phyloP scores from a whole-genome alignment of 1,140 invertebrate species.

The Papilio helenus region DNA sequence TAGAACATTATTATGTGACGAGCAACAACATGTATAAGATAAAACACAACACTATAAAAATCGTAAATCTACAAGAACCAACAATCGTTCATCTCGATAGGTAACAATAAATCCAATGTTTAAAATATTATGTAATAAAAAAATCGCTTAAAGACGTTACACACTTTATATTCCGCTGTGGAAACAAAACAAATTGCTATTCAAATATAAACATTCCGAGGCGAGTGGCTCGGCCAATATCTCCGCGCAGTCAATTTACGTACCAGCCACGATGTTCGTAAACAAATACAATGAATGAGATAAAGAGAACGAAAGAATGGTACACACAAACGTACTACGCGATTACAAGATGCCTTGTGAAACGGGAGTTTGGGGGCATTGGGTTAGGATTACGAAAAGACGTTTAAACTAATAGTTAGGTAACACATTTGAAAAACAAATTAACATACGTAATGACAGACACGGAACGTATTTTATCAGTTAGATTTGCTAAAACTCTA shows the following conservation, averaged over 20 bases:
- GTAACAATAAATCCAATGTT: not conserved
- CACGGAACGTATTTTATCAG: not conserved
- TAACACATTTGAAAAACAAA: not conserved
- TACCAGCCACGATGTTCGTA: slow-evolving; percentile 16
- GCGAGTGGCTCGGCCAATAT: slow-evolving; percentile 23
- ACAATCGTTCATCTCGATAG: not conserved
- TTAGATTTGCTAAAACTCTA: not conserved
- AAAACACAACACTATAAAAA: slow-evolving; percentile 3
- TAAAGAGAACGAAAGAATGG: not conserved
- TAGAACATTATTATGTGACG: too few species aligned
- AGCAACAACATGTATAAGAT: too few species aligned
- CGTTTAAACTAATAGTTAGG: not conserved
- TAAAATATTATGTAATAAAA: slow-evolving; percentile 14
- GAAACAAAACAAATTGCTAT: slow-evolving; percentile 37
- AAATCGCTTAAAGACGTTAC: slow-evolving; percentile 1
- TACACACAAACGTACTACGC: not conserved
- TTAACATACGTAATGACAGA: not conserved
- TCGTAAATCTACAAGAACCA: not conserved
- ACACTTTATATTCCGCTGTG: slow-evolving; percentile 30
- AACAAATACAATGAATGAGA: slow-evolving; percentile 33
- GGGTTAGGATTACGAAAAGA: slow-evolving; percentile 5
- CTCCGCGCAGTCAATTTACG: slow-evolving; percentile 29
- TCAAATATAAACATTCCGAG: slow-evolving; percentile 31
- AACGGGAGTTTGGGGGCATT: not conserved
- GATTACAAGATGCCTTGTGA: not conserved